A percentile compares a stretch with the other conserved stretches of the same genome.
These are phyloP conservation scores for Cephus pygmeus DNA, from an alignment of 2,888 invertebrate species.

Conservation along the genomic window DNA sequence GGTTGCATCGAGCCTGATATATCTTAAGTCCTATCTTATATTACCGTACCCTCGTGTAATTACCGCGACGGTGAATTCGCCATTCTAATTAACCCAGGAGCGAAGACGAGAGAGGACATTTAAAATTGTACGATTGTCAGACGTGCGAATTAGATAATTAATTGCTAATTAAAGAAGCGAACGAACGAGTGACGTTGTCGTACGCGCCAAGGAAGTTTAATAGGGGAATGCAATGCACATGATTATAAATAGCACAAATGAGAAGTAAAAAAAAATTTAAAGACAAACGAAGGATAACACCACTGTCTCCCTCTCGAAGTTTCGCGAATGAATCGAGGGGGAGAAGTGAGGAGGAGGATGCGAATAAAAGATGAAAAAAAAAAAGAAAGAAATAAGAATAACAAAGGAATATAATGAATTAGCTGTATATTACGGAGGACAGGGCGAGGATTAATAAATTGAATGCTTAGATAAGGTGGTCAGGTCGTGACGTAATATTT, in stretches of 20 bases:
- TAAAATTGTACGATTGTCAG: not conserved
- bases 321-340: not conserved
- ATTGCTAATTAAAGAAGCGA: not conserved
- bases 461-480: not conserved
- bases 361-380: slow-evolving; percentile 10
- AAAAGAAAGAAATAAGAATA: slow-evolving; percentile 7
- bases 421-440: not conserved
- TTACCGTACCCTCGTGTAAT: not conserved
- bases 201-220: slow-evolving; percentile 47
- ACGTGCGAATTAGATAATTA: not conserved
- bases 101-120: not conserved
- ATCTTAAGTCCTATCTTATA: not conserved
- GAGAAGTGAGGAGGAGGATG: slow-evolving; percentile 1
- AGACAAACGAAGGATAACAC: not conserved
- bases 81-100: not conserved
- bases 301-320: slow-evolving; percentile 31
- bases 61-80: not conserved
- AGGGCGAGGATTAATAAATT: not conserved
- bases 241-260: slow-evolving; percentile 63
- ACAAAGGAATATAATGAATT: slow-evolving; percentile 6
- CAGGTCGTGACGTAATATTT: not conserved
- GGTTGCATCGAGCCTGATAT: not conserved
- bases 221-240: slow-evolving; percentile 59
- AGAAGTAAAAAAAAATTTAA: slow-evolving; percentile 26
- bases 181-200: not conserved